Base-by-base conservation (phyloP, 2,888 invertebrate species). In the Sphaeridia pumilis region DNA sequence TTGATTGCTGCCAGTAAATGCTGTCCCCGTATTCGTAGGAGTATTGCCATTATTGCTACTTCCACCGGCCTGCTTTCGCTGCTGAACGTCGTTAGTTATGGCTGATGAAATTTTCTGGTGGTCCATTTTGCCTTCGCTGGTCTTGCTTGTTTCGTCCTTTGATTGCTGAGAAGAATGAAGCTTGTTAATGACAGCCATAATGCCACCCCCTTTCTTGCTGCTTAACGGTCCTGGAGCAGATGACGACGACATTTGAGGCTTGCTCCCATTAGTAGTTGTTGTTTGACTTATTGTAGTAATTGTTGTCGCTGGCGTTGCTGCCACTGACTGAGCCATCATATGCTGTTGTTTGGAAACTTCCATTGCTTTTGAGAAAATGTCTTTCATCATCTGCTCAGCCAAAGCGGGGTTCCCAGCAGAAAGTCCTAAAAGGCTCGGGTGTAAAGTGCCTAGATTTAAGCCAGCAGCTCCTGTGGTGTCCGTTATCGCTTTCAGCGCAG, bases 151-250 rank as follows among this genome's bases (percentile, higher is more conserved):
- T n/a, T 49, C 56, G 26, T 52, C 54, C 2, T 27, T 35, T 14
- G 49, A 50, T 10, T 55, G 54, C 22, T 56, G 56, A 21, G 55
- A 55, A 12, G 83, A 81, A 69, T 84, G 84, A 22, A 90, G 70
- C 69, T 89, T 89, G 67, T 89, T 87, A 65, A 90, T 87, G 14
- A 90, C 86, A 20, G 87, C 86, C 58, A 82, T 83, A n/a, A 87
- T 73, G 0, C 82, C 82, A 47, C 83, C 80, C n/a, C n/a, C n/a
- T 67, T 84, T 84, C 43, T 63, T 64, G 2, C 45, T 43, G 22
- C 38, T 38, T 27, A 48, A 21, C 36, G 34, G 46, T 17, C 46
- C 58, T 10, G 55, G 56, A n/a, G 57, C 31, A 10, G 31, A 7
- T 10, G 31, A 7, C 14, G 42, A 17, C n/a, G 21, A 17, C 7